Evolutionary conservation across 2,113 vertebrate genomes (phyloP).

Genomic region (Willisornis vidua): DNA sequence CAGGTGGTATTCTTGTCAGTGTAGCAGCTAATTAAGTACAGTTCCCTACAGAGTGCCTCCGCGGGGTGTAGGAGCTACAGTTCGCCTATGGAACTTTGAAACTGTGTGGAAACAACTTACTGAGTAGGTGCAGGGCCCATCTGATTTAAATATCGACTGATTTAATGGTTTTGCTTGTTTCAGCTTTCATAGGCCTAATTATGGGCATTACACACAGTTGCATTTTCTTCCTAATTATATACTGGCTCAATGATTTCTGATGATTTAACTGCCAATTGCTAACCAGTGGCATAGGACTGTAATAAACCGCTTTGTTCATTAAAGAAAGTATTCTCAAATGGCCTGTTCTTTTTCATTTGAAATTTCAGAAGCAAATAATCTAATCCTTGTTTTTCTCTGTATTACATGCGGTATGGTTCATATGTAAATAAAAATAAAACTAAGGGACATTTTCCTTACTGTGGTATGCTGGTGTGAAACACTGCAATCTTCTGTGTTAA

Average conservation of each 20-base stretch:
- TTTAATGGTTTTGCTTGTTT: background rate
- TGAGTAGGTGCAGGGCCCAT: background rate
- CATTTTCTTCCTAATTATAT: background rate
- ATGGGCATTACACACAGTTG: background rate
- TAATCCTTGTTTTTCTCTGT: background rate
- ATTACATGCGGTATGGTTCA: background rate
- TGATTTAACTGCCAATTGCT: conserved; percentile 8
- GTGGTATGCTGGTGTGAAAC: background rate
- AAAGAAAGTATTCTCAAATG: background rate
- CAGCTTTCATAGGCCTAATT: background rate
- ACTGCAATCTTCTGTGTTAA: background rate
- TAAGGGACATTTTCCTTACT: background rate
- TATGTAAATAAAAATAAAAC: background rate
- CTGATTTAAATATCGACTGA: background rate
- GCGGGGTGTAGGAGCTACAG: background rate
- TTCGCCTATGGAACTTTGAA: background rate
- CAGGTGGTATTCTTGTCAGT: background rate
- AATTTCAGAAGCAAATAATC: background rate
- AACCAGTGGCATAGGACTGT: background rate
- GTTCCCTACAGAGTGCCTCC: background rate
- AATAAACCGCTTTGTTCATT: background rate
- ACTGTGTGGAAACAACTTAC: background rate
- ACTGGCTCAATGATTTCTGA: background rate
- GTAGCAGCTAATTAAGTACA: background rate
- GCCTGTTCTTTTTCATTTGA: background rate